Conservation (phyloP, 2,888 invertebrate genomes). For the Fragum fragum region DNA sequence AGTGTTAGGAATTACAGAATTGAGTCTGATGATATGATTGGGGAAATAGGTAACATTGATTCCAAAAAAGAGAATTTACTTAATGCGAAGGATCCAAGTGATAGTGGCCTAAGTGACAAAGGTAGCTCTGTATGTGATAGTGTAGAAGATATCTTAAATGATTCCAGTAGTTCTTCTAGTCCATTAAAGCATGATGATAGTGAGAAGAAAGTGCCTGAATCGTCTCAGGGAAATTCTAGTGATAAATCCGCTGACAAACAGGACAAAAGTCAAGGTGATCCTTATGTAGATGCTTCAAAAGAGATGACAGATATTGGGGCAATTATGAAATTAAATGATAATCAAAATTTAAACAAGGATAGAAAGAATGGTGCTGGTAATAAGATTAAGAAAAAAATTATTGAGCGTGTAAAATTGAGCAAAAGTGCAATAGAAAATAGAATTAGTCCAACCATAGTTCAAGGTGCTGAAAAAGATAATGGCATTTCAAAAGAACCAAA, state of each 20-base stretch:
- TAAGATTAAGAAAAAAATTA: not conserved
- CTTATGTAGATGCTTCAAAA: not conserved
- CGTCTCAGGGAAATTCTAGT: not conserved
- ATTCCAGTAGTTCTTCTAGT: not conserved
- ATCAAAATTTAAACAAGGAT: not conserved
- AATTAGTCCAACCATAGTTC: not conserved
- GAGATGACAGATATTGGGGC: not conserved
- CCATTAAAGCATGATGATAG: not conserved
- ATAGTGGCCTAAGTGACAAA: conserved; percentile 15
- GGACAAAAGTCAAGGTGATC: not conserved
- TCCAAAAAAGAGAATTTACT: not conserved
- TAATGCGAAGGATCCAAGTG: not conserved
- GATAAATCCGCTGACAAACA: not conserved
- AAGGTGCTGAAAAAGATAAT: not conserved
- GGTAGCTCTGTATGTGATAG: not conserved
- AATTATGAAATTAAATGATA: not conserved
- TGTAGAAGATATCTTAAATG: not conserved
- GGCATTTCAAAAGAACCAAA: not conserved
- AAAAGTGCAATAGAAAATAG: not conserved
- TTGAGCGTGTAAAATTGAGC: not conserved
- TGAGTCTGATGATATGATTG: not conserved
- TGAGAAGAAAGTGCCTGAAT: not conserved
- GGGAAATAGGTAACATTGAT: not conserved
- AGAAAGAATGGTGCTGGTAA: not conserved
- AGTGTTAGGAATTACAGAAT: not conserved